Evolutionary conservation across 2,888 invertebrate genomes (phyloP), one percentile per base, ranked within the genome.

Genomic region (Drosophila mulleri): DNA sequence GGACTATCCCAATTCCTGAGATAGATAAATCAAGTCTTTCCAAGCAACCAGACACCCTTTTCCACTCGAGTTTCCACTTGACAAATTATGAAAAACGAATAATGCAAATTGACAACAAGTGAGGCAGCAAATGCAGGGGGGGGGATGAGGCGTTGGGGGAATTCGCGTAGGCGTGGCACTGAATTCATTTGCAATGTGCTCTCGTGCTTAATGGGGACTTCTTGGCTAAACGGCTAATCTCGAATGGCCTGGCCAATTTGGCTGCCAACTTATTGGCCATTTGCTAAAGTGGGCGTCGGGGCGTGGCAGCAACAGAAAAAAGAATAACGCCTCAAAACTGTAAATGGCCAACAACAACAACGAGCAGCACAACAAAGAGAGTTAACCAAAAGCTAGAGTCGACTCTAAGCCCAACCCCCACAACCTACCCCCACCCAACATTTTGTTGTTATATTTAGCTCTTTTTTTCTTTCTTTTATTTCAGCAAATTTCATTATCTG

Each of bases 251-350:
- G 78, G 78, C 78, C 82, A 78, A 78, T 78, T 78, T 78, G 52
- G 65, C 78, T 72, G 82, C 75, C 78, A 78, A 84, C 82, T 80
- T 83, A 73, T 88, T 72, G 83, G 80, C 90, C 80, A 77, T 80
- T 86, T 73, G 66, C 44, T 68, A 44, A 16, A 53, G 63, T 48
- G 60, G 47, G 52, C 53, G 48, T 60, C 20, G 14, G 70, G 84
- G 84, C 89, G 84, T 90, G 83, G 56, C 80, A 67, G 80, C 82
- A 45, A 63, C 18, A 23, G 26, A 26, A 45, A 14, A 45, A 47
- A 26, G 16, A 88, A 90, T 72, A 58, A 83, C 90, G 87, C 89
- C 89, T 86, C 72, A 86, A 83, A 90, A 90, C 90, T 85, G 84
- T 73, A 85, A 85, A 90, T 90, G 84, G 84, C 81, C 81, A 67